Base-by-base conservation (phyloP, 2,888 invertebrate species). In the Epsilonema sp. region DNA sequence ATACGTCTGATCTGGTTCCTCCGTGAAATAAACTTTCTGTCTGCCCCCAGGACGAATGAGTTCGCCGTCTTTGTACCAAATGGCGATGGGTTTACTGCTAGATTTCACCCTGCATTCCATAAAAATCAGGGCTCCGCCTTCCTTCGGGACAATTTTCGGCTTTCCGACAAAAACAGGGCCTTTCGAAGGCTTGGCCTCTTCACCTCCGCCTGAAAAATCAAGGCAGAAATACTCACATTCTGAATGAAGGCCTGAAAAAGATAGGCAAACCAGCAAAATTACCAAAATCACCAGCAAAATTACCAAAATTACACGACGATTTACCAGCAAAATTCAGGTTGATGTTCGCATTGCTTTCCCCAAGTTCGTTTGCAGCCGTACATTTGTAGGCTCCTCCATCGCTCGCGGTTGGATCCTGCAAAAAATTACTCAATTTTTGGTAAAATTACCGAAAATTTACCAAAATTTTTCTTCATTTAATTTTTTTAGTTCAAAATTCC, bases 281-380 rank as follows among this genome's bases (percentile, higher is more conserved):
- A n/a, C n/a, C n/a, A n/a, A n/a, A n/a, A n/a, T n/a, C n/a, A n/a
- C n/a, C n/a, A n/a, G n/a, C n/a, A n/a, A n/a, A n/a, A n/a, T n/a
- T n/a, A n/a, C n/a, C n/a, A n/a, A n/a, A n/a, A n/a, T n/a, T n/a
- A n/a, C n/a, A n/a, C n/a, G n/a, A n/a, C 5, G 16, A 47, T 20
- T n/a, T 42, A 54, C 89, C 89, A 82, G 89, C 86, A 76, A 94
- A 89, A 73, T 97, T 97, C 66, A 97, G 82, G 67, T 92, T 87
- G 74, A 97, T 94, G 73, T 94, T 97, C 63, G 97, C 97, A 75
- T 97, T 97, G 74, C 90, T 90, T 76, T 97, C 94, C 70, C 97
- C 97, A 72, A 80, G 82, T 70, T 81, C 78, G 76, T 97, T 97
- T 75, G 89, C 82, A 63, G 94, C 97, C 71, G 92, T 92, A 75